Percentiles rank a stretch among this genome's conserved stretches.
Evolutionary conservation across 2,113 vertebrate species (phyloP).

Genomic region (Strix aluco): DNA sequence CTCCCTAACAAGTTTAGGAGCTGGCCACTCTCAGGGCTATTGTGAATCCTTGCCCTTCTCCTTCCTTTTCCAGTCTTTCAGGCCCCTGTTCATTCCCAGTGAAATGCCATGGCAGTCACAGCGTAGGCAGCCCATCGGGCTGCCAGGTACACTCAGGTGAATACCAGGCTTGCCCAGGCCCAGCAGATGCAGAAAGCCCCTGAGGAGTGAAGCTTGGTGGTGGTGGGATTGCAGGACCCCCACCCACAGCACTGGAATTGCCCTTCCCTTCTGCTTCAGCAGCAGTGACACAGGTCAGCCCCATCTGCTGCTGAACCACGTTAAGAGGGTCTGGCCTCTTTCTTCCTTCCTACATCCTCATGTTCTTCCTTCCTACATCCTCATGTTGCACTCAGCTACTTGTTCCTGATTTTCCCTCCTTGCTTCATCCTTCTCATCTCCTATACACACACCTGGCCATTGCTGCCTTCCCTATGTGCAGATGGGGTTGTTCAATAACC

Average conservation of each 20-base stretch:
- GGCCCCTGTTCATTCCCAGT: background rate
- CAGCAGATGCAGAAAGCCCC: background rate
- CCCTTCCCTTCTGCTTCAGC: background rate
- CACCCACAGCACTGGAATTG: background rate
- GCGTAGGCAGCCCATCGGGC: background rate
- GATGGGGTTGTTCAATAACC: background rate
- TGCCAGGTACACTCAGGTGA: background rate
- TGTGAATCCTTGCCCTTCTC: background rate
- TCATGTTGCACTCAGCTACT: background rate
- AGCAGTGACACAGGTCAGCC: background rate
- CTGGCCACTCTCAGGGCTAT: background rate
- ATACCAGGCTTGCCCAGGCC: background rate
- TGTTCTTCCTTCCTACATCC: background rate
- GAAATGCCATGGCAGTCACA: background rate
- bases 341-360: background rate
- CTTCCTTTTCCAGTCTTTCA: background rate
- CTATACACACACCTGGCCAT: accelerated
- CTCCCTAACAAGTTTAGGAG: background rate
- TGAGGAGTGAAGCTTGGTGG: background rate
- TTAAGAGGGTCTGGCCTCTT: background rate
- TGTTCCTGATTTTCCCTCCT: background rate
- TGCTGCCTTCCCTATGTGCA: background rate
- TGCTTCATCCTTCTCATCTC: background rate
- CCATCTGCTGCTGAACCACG: accelerated
- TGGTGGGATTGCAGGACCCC: background rate